Conservation (phyloP, 2,888 invertebrate species). For the Scaptomyza caliginosa region DNA sequence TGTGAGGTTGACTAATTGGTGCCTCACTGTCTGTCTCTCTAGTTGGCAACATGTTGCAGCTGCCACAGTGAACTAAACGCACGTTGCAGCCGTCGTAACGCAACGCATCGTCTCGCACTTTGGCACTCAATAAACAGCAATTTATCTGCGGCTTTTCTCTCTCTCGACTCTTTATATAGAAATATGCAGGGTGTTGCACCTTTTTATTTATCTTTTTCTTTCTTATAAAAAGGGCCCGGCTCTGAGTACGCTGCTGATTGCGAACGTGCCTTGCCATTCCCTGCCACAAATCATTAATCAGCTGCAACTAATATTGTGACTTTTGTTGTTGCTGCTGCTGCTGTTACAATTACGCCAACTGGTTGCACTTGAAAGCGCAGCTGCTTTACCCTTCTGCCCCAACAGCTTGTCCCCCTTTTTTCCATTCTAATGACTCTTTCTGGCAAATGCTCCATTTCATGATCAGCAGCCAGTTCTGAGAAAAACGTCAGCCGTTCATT, state of each 20-base stretch:
- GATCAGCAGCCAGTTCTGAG: conserved; percentile 48
- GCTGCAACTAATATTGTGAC: conserved; percentile 65
- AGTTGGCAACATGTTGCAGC: conserved; percentile 58
- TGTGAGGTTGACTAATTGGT: conserved; percentile 61
- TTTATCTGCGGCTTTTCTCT: conserved; percentile 57
- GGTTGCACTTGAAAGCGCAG: conserved; percentile 29
- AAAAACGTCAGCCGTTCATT: conserved; percentile 37
- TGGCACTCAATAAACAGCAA: conserved; percentile 66
- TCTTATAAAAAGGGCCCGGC: conserved; percentile 19
- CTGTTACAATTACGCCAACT: conserved; percentile 44
- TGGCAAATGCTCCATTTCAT: conserved; percentile 43
- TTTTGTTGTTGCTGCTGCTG: conserved; percentile 3
- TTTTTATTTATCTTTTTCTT: conserved; percentile 18
- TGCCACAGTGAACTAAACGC: conserved; percentile 8
- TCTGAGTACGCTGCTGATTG: conserved; percentile 42
- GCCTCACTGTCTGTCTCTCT: conserved; percentile 16
- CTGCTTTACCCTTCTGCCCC: conserved; percentile 13
- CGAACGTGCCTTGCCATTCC: conserved; percentile 25
- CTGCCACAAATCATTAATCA: conserved; percentile 66
- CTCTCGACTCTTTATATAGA: conserved; percentile 27
- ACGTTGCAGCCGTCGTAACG: conserved; percentile 40
- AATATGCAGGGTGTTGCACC: conserved; percentile 52
- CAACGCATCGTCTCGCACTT: conserved; percentile 13
- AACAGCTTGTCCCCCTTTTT: neutral
- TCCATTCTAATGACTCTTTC: conserved; percentile 31